Percentiles rank a stretch among this genome's conserved stretches.
Conservation (phyloP, 1,140 invertebrate genomes). For the Frieseomelitta varia region DNA sequence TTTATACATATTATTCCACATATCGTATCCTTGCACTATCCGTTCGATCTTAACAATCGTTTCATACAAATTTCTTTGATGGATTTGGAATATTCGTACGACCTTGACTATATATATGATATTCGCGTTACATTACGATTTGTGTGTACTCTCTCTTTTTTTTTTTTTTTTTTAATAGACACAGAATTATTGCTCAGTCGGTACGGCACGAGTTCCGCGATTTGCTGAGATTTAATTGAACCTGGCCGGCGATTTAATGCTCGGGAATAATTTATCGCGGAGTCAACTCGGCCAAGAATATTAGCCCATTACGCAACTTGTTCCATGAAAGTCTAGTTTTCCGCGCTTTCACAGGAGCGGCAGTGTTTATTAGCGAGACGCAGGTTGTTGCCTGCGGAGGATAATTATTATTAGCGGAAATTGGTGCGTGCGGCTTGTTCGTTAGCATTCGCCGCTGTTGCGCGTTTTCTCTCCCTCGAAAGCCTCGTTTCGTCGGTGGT, state of each 20-base stretch:
- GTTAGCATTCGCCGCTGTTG: not conserved
- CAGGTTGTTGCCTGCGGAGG: not conserved
- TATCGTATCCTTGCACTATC: too few relatives aligned
- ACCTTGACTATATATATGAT: too few relatives aligned
- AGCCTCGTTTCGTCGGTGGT: not conserved
- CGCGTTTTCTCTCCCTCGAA: not conserved
- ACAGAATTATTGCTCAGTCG: not conserved
- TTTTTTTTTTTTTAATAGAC: not conserved
- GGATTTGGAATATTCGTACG: not conserved
- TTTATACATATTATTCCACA: too few relatives aligned
- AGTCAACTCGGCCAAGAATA: not conserved
- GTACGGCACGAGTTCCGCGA: not conserved
- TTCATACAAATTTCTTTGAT: not conserved
- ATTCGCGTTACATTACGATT: not conserved
- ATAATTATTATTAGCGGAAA: conserved; percentile 6
- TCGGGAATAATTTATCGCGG: not conserved
- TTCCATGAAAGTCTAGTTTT: not conserved
- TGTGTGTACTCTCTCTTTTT: not conserved
- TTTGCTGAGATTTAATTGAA: conserved; percentile 11
- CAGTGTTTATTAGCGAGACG: not conserved
- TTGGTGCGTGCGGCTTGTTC: not conserved
- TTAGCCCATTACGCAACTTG: not conserved
- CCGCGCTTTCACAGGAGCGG: not conserved
- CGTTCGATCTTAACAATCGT: too few relatives aligned
- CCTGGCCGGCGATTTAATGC: not conserved